These are phyloP conservation scores for Panagrolaimus sp. DNA, from an alignment of 1,140 invertebrate species.

Conservation along the genomic window DNA sequence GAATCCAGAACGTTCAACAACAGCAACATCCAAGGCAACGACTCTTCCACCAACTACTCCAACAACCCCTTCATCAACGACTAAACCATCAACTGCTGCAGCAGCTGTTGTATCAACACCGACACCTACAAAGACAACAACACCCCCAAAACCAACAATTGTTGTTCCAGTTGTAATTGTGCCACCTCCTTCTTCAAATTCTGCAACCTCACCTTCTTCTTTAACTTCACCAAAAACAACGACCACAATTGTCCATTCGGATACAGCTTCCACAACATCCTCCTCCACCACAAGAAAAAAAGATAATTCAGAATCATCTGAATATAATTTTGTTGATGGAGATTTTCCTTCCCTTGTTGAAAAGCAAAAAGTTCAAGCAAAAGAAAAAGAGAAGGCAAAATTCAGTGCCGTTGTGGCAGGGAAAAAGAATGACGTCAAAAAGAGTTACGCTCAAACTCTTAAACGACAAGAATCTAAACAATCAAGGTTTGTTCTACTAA, in stretches of 20 bases:
- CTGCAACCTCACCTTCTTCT: not conserved
- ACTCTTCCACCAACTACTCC: not conserved
- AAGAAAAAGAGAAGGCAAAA: not conserved
- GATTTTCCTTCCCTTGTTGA: slow-evolving; percentile 26
- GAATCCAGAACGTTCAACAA: not conserved
- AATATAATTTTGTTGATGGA: slow-evolving; percentile 28
- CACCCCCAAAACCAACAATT: not conserved
- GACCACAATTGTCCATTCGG: not conserved
- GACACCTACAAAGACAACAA: not conserved
- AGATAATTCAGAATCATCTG: slow-evolving; percentile 20
- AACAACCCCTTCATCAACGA: too few relatives aligned
- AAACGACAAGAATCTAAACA: slow-evolving; percentile 12
- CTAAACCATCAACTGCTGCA: not conserved
- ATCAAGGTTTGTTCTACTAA: not conserved
- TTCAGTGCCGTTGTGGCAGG: slow-evolving; percentile 41
- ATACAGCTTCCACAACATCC: not conserved
- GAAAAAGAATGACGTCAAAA: slow-evolving; percentile 26
- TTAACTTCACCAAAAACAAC: not conserved
- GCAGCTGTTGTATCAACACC: not conserved
- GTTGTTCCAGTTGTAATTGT: not conserved
- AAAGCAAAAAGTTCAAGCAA: slow-evolving; percentile 3
- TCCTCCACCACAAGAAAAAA: not conserved
- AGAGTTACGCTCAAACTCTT: slow-evolving; percentile 29
- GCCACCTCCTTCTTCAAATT: slow-evolving; percentile 15
- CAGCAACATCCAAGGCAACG: not conserved